A percentile compares a stretch with the other conserved stretches of the same genome.
Conservation (phyloP, 30 jellyfish, hydroid and myxozoan genomes). For the Catostylus mosaicus region DNA sequence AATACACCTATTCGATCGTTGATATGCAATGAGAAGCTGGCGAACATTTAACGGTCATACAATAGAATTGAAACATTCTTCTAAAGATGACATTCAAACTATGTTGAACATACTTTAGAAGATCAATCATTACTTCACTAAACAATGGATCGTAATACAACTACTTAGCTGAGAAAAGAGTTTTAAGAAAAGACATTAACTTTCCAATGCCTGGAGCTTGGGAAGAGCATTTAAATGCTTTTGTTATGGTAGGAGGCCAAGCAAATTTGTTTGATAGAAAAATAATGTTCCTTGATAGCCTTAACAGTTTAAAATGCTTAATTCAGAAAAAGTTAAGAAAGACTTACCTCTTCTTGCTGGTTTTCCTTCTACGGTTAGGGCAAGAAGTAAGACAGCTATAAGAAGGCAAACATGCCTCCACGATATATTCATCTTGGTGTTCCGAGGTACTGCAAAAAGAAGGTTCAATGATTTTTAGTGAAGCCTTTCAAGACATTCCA, state of each 20-base stretch:
- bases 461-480: neutral
- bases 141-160: too few relatives aligned
- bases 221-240: too few relatives aligned
- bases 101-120: neutral
- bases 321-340: neutral
- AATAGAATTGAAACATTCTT: neutral
- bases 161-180: too few relatives aligned
- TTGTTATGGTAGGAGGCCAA: neutral
- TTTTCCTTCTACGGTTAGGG: conserved; percentile 27
- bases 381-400: conserved; percentile 30
- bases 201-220: too few relatives aligned
- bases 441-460: neutral
- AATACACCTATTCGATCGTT: too few relatives aligned
- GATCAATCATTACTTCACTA: neutral
- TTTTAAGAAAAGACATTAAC: too few relatives aligned
- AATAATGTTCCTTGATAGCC: neutral
- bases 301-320: too few relatives aligned
- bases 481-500: neutral
- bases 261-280: neutral
- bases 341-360: conserved; percentile 8
- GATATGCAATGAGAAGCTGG: neutral
- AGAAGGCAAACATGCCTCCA: conserved; percentile 53
- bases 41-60: neutral
- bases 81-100: neutral
- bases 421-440: conserved; percentile 5